phyloP scores from a whole-genome alignment of 2,113 vertebrate genomes.

The Nymphicus hollandicus region DNA sequence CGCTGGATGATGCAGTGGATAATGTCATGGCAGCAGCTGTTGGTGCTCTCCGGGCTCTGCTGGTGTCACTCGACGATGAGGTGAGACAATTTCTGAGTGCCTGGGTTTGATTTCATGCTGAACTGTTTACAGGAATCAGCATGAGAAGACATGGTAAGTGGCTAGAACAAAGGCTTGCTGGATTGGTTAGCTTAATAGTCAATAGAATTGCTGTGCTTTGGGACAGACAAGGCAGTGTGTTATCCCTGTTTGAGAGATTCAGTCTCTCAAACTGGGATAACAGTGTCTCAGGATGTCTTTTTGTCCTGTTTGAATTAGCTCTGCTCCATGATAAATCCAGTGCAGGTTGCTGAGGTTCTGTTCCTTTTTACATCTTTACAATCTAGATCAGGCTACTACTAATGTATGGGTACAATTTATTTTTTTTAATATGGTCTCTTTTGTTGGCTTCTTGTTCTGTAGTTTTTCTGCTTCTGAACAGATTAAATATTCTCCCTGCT shows the following conservation, averaged over 20 bases:
- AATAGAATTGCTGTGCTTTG: background rate
- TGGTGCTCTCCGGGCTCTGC: conserved; percentile 80
- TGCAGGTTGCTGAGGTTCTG: background rate
- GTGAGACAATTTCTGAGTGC: conserved; percentile 58
- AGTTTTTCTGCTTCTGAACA: background rate
- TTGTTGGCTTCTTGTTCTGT: background rate
- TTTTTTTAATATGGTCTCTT: background rate
- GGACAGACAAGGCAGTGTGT: background rate
- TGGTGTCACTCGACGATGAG: conserved; percentile 89
- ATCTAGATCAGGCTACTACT: background rate
- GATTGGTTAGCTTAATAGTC: background rate
- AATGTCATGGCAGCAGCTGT: conserved; percentile 85
- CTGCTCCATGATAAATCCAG: background rate
- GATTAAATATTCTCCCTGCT: background rate
- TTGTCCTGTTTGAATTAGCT: background rate
- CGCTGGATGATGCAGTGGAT: conserved; percentile 87
- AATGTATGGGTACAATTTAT: background rate
- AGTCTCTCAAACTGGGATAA: too few relatives aligned
- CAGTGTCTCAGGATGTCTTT: background rate
- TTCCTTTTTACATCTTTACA: background rate
- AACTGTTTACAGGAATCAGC: background rate
- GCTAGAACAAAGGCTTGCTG: background rate
- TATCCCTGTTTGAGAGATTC: background rate
- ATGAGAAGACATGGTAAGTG: background rate
- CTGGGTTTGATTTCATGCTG: background rate